Conservation (phyloP, 2,113 vertebrate species). For the Varanus salvator region DNA sequence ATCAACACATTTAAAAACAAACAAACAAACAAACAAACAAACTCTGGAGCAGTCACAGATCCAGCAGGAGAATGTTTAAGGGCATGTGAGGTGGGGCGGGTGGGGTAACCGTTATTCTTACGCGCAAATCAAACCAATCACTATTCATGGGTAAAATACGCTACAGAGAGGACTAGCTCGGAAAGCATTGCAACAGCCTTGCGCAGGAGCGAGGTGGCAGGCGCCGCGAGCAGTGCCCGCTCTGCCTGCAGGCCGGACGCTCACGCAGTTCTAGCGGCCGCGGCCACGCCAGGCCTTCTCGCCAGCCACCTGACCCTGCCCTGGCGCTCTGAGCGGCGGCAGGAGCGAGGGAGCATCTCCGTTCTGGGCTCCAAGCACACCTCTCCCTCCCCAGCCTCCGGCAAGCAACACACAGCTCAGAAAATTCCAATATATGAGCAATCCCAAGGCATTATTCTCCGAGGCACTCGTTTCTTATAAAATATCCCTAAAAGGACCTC, state of each 20-base stretch:
- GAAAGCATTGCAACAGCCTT: neutral
- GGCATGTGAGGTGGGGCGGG: neutral
- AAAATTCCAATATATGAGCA: neutral
- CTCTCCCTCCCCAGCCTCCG: neutral
- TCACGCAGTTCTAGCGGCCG: neutral
- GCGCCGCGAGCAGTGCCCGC: neutral
- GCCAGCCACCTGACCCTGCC: neutral
- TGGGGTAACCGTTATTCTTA: neutral
- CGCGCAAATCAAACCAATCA: neutral
- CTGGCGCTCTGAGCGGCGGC: neutral
- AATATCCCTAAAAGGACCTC: conserved; percentile 22
- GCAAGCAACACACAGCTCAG: neutral
- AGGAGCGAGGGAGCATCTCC: neutral
- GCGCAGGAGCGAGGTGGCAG: neutral
- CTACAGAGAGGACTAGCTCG: neutral
- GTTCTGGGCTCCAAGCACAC: neutral
- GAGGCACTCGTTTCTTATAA: neutral
- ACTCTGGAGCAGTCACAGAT: neutral
- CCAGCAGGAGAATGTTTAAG: conserved; percentile 25
- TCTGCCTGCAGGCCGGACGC: neutral
- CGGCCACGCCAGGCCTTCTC: neutral
- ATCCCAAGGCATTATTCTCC: neutral
- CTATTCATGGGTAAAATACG: neutral
- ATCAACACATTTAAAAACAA: neutral
- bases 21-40: neutral